Conservation (phyloP, 2,888 invertebrate species). For the Girardia tigrina region DNA sequence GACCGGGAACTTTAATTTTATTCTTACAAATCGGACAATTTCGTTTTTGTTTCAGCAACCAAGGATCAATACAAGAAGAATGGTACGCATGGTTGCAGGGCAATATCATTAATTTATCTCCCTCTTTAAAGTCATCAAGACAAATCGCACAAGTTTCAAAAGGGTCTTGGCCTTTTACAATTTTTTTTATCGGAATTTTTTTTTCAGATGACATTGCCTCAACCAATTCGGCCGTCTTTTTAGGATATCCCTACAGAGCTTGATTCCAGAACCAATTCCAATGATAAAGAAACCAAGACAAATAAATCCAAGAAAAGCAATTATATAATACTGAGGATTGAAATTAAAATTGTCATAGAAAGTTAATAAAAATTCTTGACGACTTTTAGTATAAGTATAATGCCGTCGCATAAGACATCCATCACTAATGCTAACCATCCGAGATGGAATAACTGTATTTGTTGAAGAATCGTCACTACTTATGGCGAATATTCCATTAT, state of each 20-base stretch:
- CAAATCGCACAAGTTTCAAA: slow-evolving; percentile 98
- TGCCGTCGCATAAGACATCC: no score
- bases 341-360: no score
- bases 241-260: neutral
- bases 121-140: slow-evolving; percentile 85
- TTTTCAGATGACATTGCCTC: slow-evolving; percentile 69
- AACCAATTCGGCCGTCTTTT: slow-evolving; percentile 64
- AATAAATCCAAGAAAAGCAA: slow-evolving; percentile 12
- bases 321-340: no score
- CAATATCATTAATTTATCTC: slow-evolving; percentile 77
- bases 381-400: no score
- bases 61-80: slow-evolving; percentile 87
- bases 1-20: slow-evolving; percentile 56
- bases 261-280: neutral
- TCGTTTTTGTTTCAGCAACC: slow-evolving; percentile 85
- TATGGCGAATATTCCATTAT: no score
- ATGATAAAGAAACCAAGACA: neutral
- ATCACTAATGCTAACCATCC: no score
- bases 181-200: slow-evolving; percentile 92
- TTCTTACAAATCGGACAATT: slow-evolving; percentile 95
- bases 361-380: no score
- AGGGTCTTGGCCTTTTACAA: slow-evolving; percentile 65
- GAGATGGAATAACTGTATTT: no score
- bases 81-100: slow-evolving; percentile 95
- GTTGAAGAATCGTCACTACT: no score